phyloP scores from a whole-genome alignment of 2,888 invertebrate genomes.

The Nezara viridula region DNA sequence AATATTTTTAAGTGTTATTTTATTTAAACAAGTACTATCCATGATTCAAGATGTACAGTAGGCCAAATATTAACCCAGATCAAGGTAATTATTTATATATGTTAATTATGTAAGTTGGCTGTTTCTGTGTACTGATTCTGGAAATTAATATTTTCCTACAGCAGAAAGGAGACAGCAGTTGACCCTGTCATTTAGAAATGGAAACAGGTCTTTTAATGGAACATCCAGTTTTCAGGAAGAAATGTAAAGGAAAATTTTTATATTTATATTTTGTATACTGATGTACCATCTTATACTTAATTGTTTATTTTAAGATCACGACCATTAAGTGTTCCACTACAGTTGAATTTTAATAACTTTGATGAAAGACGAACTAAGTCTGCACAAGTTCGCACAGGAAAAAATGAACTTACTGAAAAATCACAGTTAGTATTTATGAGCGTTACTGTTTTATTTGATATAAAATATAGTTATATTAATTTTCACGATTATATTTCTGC shows the following conservation, averaged over 20 bases:
- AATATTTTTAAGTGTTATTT: not conserved
- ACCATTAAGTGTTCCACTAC: slow-evolving; percentile 47
- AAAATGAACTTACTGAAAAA: slow-evolving; percentile 46
- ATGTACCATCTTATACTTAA: not conserved
- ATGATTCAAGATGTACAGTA: slow-evolving; percentile 26
- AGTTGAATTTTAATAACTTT: slow-evolving; percentile 48
- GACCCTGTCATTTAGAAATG: slow-evolving; percentile 51
- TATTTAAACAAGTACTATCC: not conserved
- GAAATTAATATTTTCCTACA: not conserved
- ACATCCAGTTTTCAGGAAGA: slow-evolving; percentile 37
- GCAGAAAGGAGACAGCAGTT: slow-evolving; percentile 52
- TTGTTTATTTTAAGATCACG: slow-evolving; percentile 53
- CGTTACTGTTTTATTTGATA: slow-evolving; percentile 13
- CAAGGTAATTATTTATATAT: not conserved
- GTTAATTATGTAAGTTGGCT: not conserved
- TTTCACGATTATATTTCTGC: slow-evolving; percentile 15
- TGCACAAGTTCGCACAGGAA: slow-evolving; percentile 26
- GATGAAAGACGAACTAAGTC: slow-evolving; percentile 37
- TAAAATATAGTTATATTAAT: not conserved
- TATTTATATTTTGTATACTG: slow-evolving; percentile 59
- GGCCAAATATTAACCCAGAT: slow-evolving; percentile 32
- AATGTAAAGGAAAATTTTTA: slow-evolving; percentile 46
- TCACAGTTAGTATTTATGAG: slow-evolving; percentile 50
- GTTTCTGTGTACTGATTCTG: not conserved
- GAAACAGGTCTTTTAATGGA: slow-evolving; percentile 23